Percentiles rank a stretch among this genome's conserved stretches.
phyloP scores from a whole-genome alignment of 2,113 vertebrate genomes.

The Corynorhinus townsendii region DNA sequence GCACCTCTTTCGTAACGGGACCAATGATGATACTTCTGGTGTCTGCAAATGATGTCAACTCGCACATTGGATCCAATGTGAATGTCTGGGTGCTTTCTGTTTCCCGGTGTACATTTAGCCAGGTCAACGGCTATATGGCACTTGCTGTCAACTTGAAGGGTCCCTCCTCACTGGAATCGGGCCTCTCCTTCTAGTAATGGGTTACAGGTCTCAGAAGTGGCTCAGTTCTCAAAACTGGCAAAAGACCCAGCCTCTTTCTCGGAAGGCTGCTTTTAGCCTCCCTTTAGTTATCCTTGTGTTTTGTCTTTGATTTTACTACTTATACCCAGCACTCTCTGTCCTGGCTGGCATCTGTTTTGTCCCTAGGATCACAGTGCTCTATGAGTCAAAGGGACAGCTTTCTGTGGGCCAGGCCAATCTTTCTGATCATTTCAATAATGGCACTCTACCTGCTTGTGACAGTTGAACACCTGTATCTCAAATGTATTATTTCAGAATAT shows the following conservation, averaged over 20 bases:
- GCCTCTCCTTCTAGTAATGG: not conserved
- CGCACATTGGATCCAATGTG: not conserved
- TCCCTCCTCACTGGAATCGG: not conserved
- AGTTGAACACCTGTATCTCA: no score
- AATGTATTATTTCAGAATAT: no score
- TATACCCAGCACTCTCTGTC: not conserved
- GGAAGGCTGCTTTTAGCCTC: not conserved
- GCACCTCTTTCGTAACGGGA: not conserved
- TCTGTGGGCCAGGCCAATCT: no score
- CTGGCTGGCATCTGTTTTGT: no score
- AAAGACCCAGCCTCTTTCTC: not conserved
- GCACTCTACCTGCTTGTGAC: no score
- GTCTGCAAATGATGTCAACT: rapidly evolving
- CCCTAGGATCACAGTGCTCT: no score
- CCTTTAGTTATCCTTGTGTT: not conserved
- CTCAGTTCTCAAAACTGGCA: not conserved
- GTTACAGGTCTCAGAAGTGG: not conserved
- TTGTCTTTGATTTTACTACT: not conserved
- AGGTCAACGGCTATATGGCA: not conserved
- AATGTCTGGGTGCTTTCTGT: not conserved
- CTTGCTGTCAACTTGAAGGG: no score
- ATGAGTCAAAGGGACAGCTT: no score
- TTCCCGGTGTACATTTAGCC: not conserved
- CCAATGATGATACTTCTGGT: not conserved
- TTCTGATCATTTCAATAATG: no score